Evolutionary conservation across 2,888 invertebrate species (phyloP), one percentile per base, ranked within the genome.

Genomic region (Polyploca ridens): DNA sequence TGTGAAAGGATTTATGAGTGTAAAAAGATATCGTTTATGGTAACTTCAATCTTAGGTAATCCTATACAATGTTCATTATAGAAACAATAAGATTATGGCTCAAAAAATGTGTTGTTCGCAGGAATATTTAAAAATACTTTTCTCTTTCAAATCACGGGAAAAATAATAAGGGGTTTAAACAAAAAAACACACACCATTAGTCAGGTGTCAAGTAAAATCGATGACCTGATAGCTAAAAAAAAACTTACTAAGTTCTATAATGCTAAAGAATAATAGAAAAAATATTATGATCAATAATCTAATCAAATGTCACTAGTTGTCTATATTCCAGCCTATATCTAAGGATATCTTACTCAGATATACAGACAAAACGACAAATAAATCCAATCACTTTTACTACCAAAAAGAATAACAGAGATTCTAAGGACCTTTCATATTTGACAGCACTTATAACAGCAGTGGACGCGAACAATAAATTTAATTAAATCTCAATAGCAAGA

Each of bases 391-490:
- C 60, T 41, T 41, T 27, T 16, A 61, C 44, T 61, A 27, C 41
- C 44, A 61, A 44, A 19, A 61, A 27, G 27, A 61, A 61, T 41
- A 14, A 38, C 5, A 41, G 19, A 41, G 19, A 41, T 61, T 33
- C 66, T 54, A 60, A 64, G 62, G 61, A 27, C 14, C 62, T 49
- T 62, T 62, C 58, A 62, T 65, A 67, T 58, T 63, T 63, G 63
- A 66, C 66, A 38, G 60, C 64, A 65, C 69, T 62, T 33, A 62
- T 66, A 64, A 67, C 65, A 68, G 65, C 49, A 60, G 63, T 46
- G 46, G 66, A 70, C 65, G 61, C 68, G 62, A 74, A 82, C 80
- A 81, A 84, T 84, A 79, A 80, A 84, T 84, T 79, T 84, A 87
- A 87, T 87, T 86, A 86, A 81, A 73, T 61, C 68, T 78, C 74